A percentile compares a stretch with the other conserved stretches of the same genome.
phyloP scores from a whole-genome alignment of 2,113 vertebrate genomes.

The Cyanoramphus novaezelandiae region DNA sequence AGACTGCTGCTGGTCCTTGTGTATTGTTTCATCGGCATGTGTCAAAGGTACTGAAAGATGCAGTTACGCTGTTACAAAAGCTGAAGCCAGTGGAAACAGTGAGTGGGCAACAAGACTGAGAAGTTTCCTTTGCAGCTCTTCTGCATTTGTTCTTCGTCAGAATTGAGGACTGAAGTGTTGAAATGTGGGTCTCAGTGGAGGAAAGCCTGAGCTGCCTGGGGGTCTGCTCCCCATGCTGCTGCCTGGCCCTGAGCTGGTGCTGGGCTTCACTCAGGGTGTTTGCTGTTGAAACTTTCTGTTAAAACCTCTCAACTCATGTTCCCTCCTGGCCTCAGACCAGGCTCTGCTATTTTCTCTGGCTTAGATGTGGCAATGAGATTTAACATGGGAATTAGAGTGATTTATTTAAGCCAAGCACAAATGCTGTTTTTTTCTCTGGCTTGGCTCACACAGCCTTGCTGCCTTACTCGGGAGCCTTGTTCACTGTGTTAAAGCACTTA shows the following conservation, averaged over 20 bases:
- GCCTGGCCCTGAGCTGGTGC: neutral
- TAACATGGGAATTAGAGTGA: constrained; percentile 17
- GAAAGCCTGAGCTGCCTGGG: neutral
- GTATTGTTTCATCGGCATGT: neutral
- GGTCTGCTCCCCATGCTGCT: neutral
- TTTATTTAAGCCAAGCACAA: constrained; percentile 16
- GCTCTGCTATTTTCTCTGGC: neutral
- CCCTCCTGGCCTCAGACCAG: neutral
- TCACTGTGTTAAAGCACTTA: neutral
- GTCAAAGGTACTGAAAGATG: neutral
- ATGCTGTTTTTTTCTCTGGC: neutral
- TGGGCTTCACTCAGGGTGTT: neutral
- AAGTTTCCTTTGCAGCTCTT: neutral
- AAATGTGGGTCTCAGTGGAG: neutral
- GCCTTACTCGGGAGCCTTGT: neutral
- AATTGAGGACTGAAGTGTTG: neutral
- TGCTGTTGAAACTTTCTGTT: neutral
- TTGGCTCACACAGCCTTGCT: neutral
- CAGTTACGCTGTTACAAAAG: neutral
- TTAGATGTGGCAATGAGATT: constrained; percentile 15
- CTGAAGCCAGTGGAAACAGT: neutral
- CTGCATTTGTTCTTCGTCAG: neutral
- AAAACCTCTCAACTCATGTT: neutral
- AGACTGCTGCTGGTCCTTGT: neutral
- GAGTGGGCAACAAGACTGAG: neutral